These are phyloP conservation scores for Aldrovandia affinis DNA, from an alignment of 2,797 vertebrate species.

Conservation along the genomic window DNA sequence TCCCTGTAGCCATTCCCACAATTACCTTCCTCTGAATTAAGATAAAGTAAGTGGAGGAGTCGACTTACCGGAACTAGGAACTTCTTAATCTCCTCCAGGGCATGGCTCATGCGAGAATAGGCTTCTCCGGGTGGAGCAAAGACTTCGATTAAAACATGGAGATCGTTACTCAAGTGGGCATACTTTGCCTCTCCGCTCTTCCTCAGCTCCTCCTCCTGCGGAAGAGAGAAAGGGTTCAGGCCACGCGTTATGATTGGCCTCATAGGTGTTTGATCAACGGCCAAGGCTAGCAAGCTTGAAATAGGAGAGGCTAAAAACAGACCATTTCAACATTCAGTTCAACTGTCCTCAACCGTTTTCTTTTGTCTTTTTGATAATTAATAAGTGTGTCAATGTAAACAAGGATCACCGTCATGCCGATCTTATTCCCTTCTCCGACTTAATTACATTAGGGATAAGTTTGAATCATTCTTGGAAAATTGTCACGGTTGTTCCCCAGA, in stretches of 20 bases:
- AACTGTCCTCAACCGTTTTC: background rate
- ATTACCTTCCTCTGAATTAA: constrained; percentile 38
- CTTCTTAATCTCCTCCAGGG: constrained; percentile 98
- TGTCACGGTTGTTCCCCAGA: too few species aligned
- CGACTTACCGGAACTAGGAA: constrained; percentile 97
- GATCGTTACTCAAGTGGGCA: constrained; percentile 93
- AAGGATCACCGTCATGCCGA: background rate
- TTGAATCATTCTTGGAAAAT: too few species aligned
- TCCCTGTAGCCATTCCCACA: constrained; percentile 27
- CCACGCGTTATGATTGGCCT: background rate
- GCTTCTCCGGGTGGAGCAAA: constrained; percentile 98
- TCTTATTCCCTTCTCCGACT: background rate
- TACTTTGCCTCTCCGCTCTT: constrained; percentile 98
- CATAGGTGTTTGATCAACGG: background rate
- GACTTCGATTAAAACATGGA: constrained; percentile 99
- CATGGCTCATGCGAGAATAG: constrained; percentile 99
- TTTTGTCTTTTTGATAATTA: background rate
- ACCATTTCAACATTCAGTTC: background rate
- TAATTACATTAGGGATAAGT: too few species aligned
- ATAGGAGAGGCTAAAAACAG: background rate
- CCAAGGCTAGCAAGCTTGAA: background rate
- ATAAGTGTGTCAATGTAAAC: background rate
- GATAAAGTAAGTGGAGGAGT: constrained; percentile 36
- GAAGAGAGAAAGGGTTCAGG: constrained; percentile 56
- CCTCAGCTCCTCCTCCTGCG: constrained; percentile 95